Evolutionary conservation across 92 coral and sea anemone genomes (phyloP), one percentile per base, ranked within the genome.

Genomic region (Parazoanthus swiftii): DNA sequence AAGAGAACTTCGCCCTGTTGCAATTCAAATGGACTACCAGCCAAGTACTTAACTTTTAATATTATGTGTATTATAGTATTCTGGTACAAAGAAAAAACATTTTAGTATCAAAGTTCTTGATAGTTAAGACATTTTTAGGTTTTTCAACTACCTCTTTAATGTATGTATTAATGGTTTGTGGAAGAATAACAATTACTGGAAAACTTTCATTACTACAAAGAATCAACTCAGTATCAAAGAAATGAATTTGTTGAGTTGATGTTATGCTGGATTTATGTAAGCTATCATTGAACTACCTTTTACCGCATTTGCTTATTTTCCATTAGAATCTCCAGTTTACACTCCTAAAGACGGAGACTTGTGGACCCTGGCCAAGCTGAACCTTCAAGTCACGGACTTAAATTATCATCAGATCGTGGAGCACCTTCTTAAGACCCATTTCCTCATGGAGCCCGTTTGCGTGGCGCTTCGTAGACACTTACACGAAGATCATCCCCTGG

Each of bases 11-110:
- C 89, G 73, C 39, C 89, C 93, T 15, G 84, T 93, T 18, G 95
- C 93, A 3, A 93, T 93, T 48, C 95, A 93, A 65, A 81, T 86
- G 89, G 92, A 93, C 70, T 89, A 91, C 59, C 85, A 80, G 38
- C 92, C 90, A 89, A 86, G 95, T 93, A 88, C 20, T 92, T 37
- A 13, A 29, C 21, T 42, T 50, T 20, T 65, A 51, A 38, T 51
- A 37, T 23, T 33, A 74, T 38, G 20, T 74, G 3, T 33, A 29
- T 29, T 74, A 0, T 74, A 29, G 33, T 1, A 1, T 56, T 56
- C 65, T 56, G 65, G 18, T 56, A 51, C 16, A 3, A 14, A 29
- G 33, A 29, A 56, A 56, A 56, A 13, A 2, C 8, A 11, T 56
- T 56, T 56, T 46, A 46, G 0, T 46, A 46, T 46, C 10, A 46